Evolutionary conservation across 1,140 invertebrate species (phyloP), one percentile per base, ranked within the genome.

Genomic region (Uloborus diversus): DNA sequence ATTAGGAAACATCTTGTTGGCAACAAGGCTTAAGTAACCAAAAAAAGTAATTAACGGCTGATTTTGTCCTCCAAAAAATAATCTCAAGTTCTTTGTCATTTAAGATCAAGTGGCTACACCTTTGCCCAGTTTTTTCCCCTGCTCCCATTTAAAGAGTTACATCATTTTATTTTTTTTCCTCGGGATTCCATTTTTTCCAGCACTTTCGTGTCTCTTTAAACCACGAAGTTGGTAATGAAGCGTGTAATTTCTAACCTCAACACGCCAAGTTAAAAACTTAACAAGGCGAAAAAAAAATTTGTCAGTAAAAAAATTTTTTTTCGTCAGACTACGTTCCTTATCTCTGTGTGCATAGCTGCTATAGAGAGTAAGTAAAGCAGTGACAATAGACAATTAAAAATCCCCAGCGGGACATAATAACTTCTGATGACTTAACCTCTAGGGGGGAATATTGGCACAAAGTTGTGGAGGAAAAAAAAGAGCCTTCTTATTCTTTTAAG

Each of bases 321-420:
- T 17, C 2, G 53, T 37, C 27, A 64, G 56, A 33, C 62, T 35
- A n/a, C n/a, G 57, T 42, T 28, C 25, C 73, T 78, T 65, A 78
- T 75, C 71, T 65, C 30, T 78, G 28, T 66, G 37, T 65, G 57
- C 73, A 65, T 78, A 78, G 61, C 61, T 66, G 61, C 11, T 56
- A 14, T 13, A 23, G 30, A 23, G 42, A 20, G 56, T 73, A 23
- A 23, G 30, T 20, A 33, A 28, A 51, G 25, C 62, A 65, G 42
- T 62, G 42, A 78, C 73, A 65, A 78, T 78, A 66, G 73, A 78
- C 73, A 78, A 78, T 78, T 78, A 78, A 78, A 78, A 78, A 65
- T 78, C 73, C 61, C 49, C n/a, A 7, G 47, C 35, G 71, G 27
- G 28, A 32, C 23, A 78, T 65, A 53, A 78, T 78, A 78, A 78